Conservation (phyloP, 2,888 invertebrate species). For the Machimus rusticus region DNA sequence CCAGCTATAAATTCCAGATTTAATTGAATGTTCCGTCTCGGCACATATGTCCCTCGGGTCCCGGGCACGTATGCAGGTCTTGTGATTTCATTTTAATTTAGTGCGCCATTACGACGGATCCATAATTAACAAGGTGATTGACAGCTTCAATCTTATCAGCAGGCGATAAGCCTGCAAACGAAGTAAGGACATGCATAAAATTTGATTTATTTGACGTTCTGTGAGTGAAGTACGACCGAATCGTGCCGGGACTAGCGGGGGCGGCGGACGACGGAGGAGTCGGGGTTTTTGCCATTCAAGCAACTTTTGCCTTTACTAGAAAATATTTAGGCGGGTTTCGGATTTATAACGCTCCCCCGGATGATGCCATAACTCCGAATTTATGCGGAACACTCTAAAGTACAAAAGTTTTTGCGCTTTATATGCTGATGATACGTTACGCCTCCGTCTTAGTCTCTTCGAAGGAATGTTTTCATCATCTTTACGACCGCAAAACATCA, state of each 20-base stretch:
- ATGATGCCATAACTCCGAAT: constrained; percentile 27
- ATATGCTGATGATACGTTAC: constrained; percentile 31
- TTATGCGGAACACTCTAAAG: constrained; percentile 24
- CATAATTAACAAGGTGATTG: constrained; percentile 32
- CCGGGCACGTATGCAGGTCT: not conserved
- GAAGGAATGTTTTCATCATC: not conserved
- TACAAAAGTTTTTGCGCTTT: constrained; percentile 20
- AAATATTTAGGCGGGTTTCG: not conserved
- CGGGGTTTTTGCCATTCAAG: not conserved
- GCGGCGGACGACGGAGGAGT: not conserved
- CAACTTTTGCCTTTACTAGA: not conserved
- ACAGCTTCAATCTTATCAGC: constrained; percentile 30
- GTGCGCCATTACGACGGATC: constrained; percentile 1
- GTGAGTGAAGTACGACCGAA: not conserved
- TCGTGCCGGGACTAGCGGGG: not conserved
- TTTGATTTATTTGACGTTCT: constrained; percentile 31
- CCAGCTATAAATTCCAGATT: constrained; percentile 2
- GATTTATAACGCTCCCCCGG: constrained; percentile 8
- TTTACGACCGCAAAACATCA: not conserved
- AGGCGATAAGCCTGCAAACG: not conserved
- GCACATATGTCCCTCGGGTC: not conserved
- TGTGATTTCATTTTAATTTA: constrained; percentile 21
- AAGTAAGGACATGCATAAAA: constrained; percentile 21
- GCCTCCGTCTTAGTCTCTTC: constrained; percentile 15
- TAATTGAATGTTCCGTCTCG: constrained; percentile 15